Conservation (phyloP, 2,113 vertebrate species). For the Notarius quadriscutis region DNA sequence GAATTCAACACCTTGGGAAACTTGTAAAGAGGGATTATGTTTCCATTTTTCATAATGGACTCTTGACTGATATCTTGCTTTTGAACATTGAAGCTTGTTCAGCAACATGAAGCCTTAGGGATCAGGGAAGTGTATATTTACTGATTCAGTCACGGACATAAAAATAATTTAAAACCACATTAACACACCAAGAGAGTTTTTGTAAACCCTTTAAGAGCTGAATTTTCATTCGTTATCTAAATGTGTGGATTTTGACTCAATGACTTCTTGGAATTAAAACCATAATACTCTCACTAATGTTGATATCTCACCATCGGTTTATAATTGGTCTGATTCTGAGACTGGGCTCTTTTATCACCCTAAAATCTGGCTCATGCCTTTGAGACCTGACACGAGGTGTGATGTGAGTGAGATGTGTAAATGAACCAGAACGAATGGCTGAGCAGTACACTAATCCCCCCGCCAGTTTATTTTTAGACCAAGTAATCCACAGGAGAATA, state of each 20-base stretch:
- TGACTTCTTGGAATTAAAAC: slow-evolving; percentile 5
- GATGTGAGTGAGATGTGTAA: slow-evolving; percentile 53
- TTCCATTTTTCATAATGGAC: not conserved
- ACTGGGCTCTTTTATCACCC: not conserved
- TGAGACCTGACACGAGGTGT: slow-evolving; percentile 54
- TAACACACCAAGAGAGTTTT: not conserved
- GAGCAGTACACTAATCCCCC: slow-evolving; percentile 10
- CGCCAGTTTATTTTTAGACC: slow-evolving; percentile 32
- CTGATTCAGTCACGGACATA: not conserved
- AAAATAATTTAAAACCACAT: not conserved
- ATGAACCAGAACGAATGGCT: slow-evolving; percentile 22
- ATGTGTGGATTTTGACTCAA: not conserved
- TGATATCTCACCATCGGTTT: not conserved
- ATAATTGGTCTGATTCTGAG: not conserved
- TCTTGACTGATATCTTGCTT: slow-evolving; percentile 3
- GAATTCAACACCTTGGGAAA: not conserved
- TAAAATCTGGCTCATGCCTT: slow-evolving; percentile 2
- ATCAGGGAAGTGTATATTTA: not conserved
- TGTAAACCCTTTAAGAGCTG: not conserved
- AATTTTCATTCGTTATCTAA: not conserved
- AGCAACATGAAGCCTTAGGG: not conserved
- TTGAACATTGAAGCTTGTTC: not conserved
- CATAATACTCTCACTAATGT: slow-evolving; percentile 9
- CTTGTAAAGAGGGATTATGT: slow-evolving; percentile 29
- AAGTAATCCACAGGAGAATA: slow-evolving; percentile 46